Conservation (phyloP, 2,888 invertebrate genomes). For the Pseudococcus longispinus region DNA sequence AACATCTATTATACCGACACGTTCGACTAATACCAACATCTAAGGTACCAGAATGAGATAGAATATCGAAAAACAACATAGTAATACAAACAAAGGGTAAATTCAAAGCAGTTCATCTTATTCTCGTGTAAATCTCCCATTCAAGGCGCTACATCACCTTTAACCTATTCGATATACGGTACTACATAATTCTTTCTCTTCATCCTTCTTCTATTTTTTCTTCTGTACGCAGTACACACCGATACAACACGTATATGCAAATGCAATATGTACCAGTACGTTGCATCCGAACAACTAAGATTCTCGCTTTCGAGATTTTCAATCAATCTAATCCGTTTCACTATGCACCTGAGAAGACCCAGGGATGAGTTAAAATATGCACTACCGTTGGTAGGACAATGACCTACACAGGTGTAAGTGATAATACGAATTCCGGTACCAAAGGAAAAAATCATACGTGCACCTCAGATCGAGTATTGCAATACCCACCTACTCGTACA, state of each 20-base stretch:
- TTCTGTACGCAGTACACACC: not conserved
- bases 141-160: conserved; percentile 4
- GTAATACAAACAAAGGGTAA: conserved; percentile 4
- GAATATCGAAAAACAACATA: conserved; percentile 4
- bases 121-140: not conserved
- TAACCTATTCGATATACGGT: not conserved
- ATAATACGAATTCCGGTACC: not conserved
- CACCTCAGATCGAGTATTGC: not conserved
- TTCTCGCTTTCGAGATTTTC: not conserved
- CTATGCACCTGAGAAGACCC: not conserved
- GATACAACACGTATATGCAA: not conserved
- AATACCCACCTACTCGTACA: not conserved
- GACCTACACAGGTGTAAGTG: not conserved
- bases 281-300: not conserved
- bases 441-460: not conserved
- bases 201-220: too few relatives aligned
- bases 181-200: not conserved
- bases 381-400: not conserved
- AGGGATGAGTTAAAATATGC: not conserved
- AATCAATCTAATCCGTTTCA: not conserved
- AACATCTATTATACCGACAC: not conserved
- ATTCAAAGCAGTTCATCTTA: conserved; percentile 4
- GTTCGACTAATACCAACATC: not conserved
- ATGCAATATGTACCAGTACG: not conserved
- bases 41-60: not conserved